Conservation (phyloP, 2,113 vertebrate genomes). For the Leptodactylus fuscus region DNA sequence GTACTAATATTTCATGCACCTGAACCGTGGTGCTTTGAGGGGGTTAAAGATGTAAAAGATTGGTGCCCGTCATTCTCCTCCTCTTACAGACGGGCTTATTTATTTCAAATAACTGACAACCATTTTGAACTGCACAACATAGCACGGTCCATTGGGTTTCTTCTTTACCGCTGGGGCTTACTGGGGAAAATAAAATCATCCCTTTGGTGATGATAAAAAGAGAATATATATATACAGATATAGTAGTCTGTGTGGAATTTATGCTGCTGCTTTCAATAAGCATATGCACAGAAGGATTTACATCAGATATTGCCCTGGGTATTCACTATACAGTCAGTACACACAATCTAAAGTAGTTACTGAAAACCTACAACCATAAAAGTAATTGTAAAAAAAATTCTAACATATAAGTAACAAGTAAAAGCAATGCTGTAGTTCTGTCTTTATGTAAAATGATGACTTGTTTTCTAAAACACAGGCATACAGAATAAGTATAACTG, state of each 20-base stretch:
- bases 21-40: neutral
- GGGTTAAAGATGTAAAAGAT: constrained; percentile 40
- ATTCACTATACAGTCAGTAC: too few species aligned
- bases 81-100: neutral
- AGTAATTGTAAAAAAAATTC: too few species aligned
- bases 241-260: neutral
- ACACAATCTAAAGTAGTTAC: too few species aligned
- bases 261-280: neutral
- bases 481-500: too few species aligned
- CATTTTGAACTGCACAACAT: constrained; percentile 11
- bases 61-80: constrained; percentile 4
- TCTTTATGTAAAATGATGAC: too few species aligned
- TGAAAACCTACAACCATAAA: too few species aligned
- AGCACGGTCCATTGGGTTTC: constrained; percentile 32
- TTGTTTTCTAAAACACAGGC: too few species aligned
- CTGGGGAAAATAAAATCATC: neutral
- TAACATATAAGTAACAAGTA: too few species aligned
- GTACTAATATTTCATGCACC: constrained; percentile 39
- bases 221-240: neutral
- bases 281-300: too few species aligned
- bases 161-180: neutral
- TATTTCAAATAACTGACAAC: constrained; percentile 29
- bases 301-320: too few species aligned
- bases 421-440: too few species aligned
- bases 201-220: neutral